A percentile compares a stretch with the other conserved stretches of the same genome.
phyloP scores from a whole-genome alignment of 2,888 invertebrate genomes.

The Protophormia terraenovae region DNA sequence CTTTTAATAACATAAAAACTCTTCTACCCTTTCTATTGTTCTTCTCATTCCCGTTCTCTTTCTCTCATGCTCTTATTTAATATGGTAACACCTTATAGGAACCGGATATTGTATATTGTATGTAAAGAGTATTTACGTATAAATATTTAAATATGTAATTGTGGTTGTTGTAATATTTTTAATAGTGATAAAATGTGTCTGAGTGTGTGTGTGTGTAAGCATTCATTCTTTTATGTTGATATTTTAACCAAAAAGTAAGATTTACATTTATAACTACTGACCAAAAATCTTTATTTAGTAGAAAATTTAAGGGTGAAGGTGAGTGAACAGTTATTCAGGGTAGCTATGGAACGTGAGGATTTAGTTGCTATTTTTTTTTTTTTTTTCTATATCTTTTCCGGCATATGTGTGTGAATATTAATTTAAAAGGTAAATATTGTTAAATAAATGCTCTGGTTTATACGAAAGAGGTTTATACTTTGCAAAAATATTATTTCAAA shows the following conservation, averaged over 20 bases:
- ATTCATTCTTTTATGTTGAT: background rate
- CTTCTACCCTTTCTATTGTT: too few species aligned
- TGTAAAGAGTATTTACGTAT: constrained; percentile 14
- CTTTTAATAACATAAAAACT: background rate
- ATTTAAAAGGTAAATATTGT: constrained; percentile 43
- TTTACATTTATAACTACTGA: constrained; percentile 41
- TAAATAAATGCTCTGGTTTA: constrained; percentile 38
- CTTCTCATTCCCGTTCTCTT: background rate
- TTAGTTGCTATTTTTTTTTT: background rate
- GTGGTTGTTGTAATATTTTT: background rate
- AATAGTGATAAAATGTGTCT: constrained; percentile 5
- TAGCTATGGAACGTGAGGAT: constrained; percentile 5
- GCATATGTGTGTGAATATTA: constrained; percentile 51
- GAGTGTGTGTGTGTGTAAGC: background rate
- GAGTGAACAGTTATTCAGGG: background rate
- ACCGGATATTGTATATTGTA: constrained; percentile 15
- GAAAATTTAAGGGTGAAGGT: background rate
- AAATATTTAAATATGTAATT: constrained; percentile 16
- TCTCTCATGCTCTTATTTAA: background rate
- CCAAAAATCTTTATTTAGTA: constrained; percentile 18
- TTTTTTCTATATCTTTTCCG: too few species aligned
- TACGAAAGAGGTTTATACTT: constrained; percentile 49
- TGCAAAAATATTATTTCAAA: constrained; percentile 63
- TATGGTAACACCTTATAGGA: background rate
- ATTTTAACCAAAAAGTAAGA: constrained; percentile 54